These are phyloP conservation scores for Harlomillsia oculata DNA, from an alignment of 1,140 invertebrate genomes.

Conservation along the genomic window DNA sequence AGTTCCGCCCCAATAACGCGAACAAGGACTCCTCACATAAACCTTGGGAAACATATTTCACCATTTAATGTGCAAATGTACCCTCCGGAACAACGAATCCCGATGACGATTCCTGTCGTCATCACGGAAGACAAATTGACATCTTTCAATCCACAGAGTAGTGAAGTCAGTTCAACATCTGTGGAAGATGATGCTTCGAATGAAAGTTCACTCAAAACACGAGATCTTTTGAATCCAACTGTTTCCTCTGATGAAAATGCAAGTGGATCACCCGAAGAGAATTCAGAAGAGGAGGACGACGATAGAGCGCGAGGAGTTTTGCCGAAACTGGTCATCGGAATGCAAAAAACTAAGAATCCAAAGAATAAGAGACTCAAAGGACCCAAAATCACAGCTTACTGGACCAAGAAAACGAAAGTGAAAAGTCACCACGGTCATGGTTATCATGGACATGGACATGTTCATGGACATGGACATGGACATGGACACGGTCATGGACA, in stretches of 20 bases:
- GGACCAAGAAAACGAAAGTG: background rate
- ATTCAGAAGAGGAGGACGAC: background rate
- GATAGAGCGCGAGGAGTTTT: background rate
- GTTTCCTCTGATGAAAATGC: too few relatives aligned
- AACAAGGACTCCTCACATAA: too few relatives aligned
- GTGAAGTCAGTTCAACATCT: too few relatives aligned
- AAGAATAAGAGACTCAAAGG: slow-evolving; percentile 1
- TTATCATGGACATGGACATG: background rate
- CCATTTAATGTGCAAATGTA: slow-evolving; percentile 1
- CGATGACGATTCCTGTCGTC: background rate
- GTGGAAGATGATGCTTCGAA: background rate
- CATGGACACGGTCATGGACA: background rate
- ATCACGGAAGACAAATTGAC: background rate
- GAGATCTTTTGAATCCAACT: background rate
- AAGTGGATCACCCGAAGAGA: too few relatives aligned
- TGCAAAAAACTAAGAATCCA: background rate
- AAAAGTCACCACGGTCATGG: background rate
- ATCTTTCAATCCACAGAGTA: too few relatives aligned
- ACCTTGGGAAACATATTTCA: background rate
- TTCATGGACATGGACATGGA: background rate
- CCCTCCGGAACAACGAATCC: background rate
- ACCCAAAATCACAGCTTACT: background rate
- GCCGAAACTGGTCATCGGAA: background rate
- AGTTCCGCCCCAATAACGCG: too few relatives aligned
- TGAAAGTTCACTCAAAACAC: background rate